These are phyloP conservation scores for Leptogaster cylindrica DNA, from an alignment of 2,888 invertebrate genomes.

Conservation along the genomic window DNA sequence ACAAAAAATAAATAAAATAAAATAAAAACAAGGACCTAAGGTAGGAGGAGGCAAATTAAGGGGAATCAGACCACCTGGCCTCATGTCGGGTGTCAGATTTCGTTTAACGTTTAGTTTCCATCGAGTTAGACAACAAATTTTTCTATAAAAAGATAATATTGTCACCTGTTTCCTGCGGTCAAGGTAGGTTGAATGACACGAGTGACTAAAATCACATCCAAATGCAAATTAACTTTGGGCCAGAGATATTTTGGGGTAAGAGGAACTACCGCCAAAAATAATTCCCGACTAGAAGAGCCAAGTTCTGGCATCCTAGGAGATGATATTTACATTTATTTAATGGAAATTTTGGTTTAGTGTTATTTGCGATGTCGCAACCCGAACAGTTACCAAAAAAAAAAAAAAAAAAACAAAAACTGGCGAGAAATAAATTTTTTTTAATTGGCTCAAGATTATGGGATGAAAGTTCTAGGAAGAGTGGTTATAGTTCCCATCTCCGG, in stretches of 20 bases:
- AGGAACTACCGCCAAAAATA: too few species aligned
- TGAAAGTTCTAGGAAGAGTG: not conserved
- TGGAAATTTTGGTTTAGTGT: conserved; percentile 16
- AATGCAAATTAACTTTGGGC: conserved; percentile 29
- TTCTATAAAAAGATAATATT: not conserved
- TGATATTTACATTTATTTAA: too few species aligned
- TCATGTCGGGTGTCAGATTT: conserved; percentile 16
- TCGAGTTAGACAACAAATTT: conserved; percentile 24
- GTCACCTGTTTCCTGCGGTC: conserved; percentile 23
- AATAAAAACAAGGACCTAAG: conserved; percentile 9
- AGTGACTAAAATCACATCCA: conserved; percentile 5
- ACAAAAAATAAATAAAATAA: not conserved
- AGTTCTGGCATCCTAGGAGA: too few species aligned
- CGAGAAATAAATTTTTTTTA: conserved; percentile 23
- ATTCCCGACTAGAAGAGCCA: too few species aligned
- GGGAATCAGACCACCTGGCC: conserved; percentile 34
- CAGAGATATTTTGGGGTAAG: too few species aligned
- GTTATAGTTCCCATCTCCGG: conserved; percentile 11
- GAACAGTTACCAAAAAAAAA: not conserved
- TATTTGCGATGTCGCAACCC: conserved; percentile 1
- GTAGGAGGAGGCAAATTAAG: too few species aligned
- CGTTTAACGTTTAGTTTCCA: conserved; percentile 33
- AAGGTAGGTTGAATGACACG: conserved; percentile 24
- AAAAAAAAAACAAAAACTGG: not conserved
- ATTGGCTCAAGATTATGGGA: conserved; percentile 4